phyloP scores from a whole-genome alignment of 92 coral and sea anemone genomes.

The Epizoanthus fatuus region DNA sequence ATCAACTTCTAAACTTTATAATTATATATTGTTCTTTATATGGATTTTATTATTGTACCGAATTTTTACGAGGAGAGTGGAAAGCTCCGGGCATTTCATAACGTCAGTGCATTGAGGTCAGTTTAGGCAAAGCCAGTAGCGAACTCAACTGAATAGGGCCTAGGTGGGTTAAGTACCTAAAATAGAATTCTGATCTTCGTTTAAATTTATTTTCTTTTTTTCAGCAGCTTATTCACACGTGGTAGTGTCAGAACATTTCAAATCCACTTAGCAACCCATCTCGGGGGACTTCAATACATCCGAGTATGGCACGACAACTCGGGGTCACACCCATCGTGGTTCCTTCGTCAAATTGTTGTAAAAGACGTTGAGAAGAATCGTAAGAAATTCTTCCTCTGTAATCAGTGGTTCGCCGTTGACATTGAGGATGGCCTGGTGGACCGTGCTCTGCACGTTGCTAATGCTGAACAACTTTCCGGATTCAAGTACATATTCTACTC shows the following conservation, averaged over 20 bases:
- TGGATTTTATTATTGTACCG: too few species aligned
- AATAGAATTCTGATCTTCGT: too few species aligned
- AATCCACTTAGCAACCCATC: conserved; percentile 51
- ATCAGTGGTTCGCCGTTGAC: conserved; percentile 90
- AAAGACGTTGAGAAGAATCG: conserved; percentile 67
- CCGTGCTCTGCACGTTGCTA: conserved; percentile 63
- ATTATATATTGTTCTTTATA: too few species aligned
- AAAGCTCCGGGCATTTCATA: too few species aligned
- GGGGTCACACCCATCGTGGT: conserved; percentile 83
- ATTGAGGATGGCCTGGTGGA: conserved; percentile 80
- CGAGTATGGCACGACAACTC: conserved; percentile 91
- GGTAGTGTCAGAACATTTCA: conserved; percentile 80
- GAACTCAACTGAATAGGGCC: too few species aligned
- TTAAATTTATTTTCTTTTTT: not conserved
- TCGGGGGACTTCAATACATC: conserved; percentile 81
- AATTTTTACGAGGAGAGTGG: too few species aligned
- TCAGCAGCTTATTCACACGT: conserved; percentile 57
- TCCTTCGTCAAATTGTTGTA: conserved; percentile 73
- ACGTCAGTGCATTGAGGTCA: too few species aligned
- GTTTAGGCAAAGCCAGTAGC: too few species aligned
- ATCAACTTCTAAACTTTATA: too few species aligned
- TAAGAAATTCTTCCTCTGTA: conserved; percentile 76
- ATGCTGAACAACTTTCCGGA: conserved; percentile 64
- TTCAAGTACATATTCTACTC: conserved; percentile 83
- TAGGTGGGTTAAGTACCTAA: too few species aligned